Evolutionary conservation across 2,797 vertebrate species (phyloP).

Genomic region (Onychomys torridus): DNA sequence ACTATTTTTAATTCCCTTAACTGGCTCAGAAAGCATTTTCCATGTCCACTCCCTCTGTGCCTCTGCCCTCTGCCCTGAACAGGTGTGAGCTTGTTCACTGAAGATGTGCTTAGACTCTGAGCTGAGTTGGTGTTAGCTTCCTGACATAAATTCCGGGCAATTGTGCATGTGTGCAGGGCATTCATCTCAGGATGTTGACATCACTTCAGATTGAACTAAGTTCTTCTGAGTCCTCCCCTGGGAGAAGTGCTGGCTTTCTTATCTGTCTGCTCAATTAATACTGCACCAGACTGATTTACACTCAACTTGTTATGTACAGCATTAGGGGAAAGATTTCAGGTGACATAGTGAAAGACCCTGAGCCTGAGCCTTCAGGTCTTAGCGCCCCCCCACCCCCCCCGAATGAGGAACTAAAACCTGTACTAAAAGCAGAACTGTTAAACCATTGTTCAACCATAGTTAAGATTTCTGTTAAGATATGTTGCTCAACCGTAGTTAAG

Average conservation of each 20-base stretch:
- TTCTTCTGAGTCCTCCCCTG: conserved; percentile 35
- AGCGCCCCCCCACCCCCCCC: too few species aligned
- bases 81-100: background rate
- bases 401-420: too few species aligned
- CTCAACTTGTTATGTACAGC: background rate
- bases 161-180: background rate
- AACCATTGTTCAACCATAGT: too few species aligned
- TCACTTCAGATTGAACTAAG: conserved; percentile 43
- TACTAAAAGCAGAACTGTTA: too few species aligned
- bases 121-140: background rate
- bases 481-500: too few species aligned
- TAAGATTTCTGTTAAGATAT: too few species aligned
- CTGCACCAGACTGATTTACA: background rate
- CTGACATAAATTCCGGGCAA: background rate
- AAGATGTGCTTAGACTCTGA: background rate
- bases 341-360: too few species aligned
- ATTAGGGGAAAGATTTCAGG: background rate
- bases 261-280: conserved; percentile 46
- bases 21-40: background rate
- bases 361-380: too few species aligned
- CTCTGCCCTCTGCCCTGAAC: background rate
- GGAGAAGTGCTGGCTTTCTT: background rate
- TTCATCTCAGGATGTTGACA: background rate
- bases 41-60: background rate
- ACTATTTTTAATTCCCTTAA: conserved; percentile 33